Base-by-base conservation (phyloP, 2,113 vertebrate species). In the Pseudorhombus dupliciocellatus region DNA sequence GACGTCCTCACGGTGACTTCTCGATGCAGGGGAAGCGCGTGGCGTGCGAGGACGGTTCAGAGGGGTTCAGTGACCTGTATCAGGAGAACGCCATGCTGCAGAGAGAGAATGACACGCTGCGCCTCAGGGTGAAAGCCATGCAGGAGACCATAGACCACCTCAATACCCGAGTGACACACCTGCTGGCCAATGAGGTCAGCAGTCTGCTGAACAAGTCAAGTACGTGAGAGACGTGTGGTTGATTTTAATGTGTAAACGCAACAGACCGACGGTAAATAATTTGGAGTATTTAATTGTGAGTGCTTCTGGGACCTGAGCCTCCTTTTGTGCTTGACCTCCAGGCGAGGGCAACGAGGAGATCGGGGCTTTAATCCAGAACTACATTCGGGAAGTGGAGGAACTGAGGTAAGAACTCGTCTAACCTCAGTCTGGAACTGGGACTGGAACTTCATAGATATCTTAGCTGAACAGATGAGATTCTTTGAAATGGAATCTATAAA, bases 81-180 rank as follows among this genome's bases (percentile, higher is more conserved):
- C 95, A 93, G 0, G 97, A 99, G 90, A 97, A 97, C 0, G 77
- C 94, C 72, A 95, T 99, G 97, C 92, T 99, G 62, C 96, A 95
- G 92, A 95, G 96, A 79, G 97, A 99, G 79, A 97, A 93, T 3
- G 93, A 93, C 67, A 92, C 95, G 0, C 88, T 98, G 85, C 94
- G 97, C 7, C 95, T 98, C 89, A 84, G 96, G 5, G 95, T 99
- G 5, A 98, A 97, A 86, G 97, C 97, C 91, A 97, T 99, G 96
- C 97, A 99, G 87, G 97, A 98, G 86, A 98, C 97, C 84, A 98
- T 99, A 0, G 96, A 98, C 1, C 94, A 96, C 63, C 97, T 99
- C 81, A 98, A 98, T 90, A 92, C 75, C 57, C 93, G 97, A 0
- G 95, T 98, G 76, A 98, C 96, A 1, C 95, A 98, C 1, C 91